Conservation (phyloP, 2,797 vertebrate species). For the Periophthalmus magnuspinnatus region DNA sequence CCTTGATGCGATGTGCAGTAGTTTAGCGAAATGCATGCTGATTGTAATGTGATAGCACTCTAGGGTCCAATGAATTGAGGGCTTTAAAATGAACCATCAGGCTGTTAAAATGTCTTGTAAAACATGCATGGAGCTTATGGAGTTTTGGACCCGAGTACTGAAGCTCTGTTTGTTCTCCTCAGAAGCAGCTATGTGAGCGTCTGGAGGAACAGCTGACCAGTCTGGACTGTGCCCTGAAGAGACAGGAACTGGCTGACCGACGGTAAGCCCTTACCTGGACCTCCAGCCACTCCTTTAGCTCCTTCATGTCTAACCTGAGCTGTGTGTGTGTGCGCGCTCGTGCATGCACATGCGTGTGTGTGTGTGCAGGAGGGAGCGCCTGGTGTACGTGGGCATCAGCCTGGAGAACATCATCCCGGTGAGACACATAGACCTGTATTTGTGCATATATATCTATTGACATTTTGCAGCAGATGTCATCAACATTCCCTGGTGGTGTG, state of each 20-base stretch:
- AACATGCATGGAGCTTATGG: neutral
- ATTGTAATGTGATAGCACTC: too few species aligned
- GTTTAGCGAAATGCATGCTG: too few species aligned
- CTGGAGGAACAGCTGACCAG: slow-evolving; percentile 94
- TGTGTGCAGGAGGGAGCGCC: slow-evolving; percentile 83
- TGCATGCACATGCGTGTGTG: slow-evolving; percentile 30
- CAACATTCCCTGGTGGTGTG: too few species aligned
- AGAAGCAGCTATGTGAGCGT: slow-evolving; percentile 96
- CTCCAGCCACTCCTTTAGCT: neutral
- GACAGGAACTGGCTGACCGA: slow-evolving; percentile 92
- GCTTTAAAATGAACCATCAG: too few species aligned
- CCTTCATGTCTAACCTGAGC: neutral
- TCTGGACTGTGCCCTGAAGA: slow-evolving; percentile 94
- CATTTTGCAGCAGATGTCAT: too few species aligned
- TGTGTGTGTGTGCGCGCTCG: slow-evolving; percentile 30
- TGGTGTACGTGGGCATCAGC: slow-evolving; percentile 97
- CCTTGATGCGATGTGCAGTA: too few species aligned
- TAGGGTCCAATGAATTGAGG: too few species aligned
- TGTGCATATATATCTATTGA: neutral
- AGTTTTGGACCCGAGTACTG: neutral
- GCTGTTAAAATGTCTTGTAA: too few species aligned
- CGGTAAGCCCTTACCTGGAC: slow-evolving; percentile 68
- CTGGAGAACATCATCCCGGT: slow-evolving; percentile 98
- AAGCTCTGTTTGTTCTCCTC: neutral
- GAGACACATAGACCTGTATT: slow-evolving; percentile 25